Conservation (phyloP, 1,140 invertebrate species). For the Zaprionus davidi region DNA sequence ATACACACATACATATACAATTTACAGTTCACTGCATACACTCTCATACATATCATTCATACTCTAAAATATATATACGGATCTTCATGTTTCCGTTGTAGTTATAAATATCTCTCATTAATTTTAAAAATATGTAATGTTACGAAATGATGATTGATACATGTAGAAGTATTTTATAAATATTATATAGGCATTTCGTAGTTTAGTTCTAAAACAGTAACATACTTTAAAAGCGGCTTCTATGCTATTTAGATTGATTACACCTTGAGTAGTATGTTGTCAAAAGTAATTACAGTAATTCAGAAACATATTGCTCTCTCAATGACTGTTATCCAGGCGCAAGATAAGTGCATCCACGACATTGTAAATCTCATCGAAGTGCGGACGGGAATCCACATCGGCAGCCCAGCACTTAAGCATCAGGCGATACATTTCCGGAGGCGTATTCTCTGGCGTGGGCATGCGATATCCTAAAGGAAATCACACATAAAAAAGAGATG, state of each 20-base stretch:
- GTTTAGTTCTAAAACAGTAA: constrained; percentile 47
- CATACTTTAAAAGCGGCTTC: constrained; percentile 75
- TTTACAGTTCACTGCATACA: constrained; percentile 71
- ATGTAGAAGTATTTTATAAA: constrained; percentile 65
- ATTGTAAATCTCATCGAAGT: constrained; percentile 94
- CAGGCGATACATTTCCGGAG: constrained; percentile 94
- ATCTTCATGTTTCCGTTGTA: not conserved
- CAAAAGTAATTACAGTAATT: constrained; percentile 30
- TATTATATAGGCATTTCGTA: constrained; percentile 71
- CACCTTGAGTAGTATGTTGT: constrained; percentile 58
- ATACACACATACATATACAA: constrained; percentile 41
- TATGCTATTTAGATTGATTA: constrained; percentile 44
- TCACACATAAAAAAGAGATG: not conserved
- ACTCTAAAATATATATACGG: constrained; percentile 59
- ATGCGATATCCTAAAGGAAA: constrained; percentile 92
- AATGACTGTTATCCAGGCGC: constrained; percentile 80
- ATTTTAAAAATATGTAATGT: constrained; percentile 24
- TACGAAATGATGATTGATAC: constrained; percentile 17
- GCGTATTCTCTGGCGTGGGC: constrained; percentile 94
- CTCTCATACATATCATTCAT: constrained; percentile 56
- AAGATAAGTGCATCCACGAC: constrained; percentile 81
- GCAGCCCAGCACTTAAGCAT: constrained; percentile 98
- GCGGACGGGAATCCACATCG: constrained; percentile 94
- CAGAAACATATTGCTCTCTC: constrained; percentile 20
- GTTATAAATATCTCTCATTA: constrained; percentile 3